Conservation (phyloP, 2,113 vertebrate genomes). For the Brachirus orientalis region DNA sequence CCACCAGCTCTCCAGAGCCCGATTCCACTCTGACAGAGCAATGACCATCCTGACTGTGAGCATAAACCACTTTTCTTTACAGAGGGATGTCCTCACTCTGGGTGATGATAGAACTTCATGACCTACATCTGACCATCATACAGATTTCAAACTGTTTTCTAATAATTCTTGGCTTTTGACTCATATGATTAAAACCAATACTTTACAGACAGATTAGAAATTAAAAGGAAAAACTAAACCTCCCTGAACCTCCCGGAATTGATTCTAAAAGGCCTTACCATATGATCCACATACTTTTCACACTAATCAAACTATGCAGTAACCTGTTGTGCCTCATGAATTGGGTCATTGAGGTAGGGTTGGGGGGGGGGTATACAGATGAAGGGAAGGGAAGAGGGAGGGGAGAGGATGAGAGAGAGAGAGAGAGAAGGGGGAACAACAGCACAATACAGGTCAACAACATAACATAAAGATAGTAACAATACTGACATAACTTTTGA, state of each 20-base stretch:
- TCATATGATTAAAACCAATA: too few species aligned
- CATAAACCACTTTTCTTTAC: conserved; percentile 34
- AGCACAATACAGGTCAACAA: too few species aligned
- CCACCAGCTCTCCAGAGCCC: conserved; percentile 23
- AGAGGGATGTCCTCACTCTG: conserved; percentile 51
- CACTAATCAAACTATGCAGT: not conserved
- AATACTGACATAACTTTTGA: too few species aligned
- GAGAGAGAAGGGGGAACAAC: too few species aligned
- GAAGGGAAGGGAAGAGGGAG: too few species aligned
- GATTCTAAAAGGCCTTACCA: not conserved
- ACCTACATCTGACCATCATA: conserved; percentile 31
- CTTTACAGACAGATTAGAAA: too few species aligned
- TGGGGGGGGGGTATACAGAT: too few species aligned
- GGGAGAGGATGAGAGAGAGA: too few species aligned
- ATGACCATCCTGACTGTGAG: conserved; percentile 58
- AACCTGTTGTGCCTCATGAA: not conserved
- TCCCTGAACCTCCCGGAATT: not conserved
- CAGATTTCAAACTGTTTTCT: too few species aligned
- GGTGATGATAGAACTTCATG: conserved; percentile 51
- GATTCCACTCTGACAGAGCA: conserved; percentile 58
- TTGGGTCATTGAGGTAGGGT: not conserved
- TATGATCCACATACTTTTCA: not conserved
- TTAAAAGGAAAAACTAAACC: too few species aligned
- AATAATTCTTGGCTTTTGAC: too few species aligned
- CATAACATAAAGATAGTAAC: too few species aligned